Evolutionary conservation across 2,888 invertebrate species (phyloP).

Genomic region (Muschampia plurimacula): DNA sequence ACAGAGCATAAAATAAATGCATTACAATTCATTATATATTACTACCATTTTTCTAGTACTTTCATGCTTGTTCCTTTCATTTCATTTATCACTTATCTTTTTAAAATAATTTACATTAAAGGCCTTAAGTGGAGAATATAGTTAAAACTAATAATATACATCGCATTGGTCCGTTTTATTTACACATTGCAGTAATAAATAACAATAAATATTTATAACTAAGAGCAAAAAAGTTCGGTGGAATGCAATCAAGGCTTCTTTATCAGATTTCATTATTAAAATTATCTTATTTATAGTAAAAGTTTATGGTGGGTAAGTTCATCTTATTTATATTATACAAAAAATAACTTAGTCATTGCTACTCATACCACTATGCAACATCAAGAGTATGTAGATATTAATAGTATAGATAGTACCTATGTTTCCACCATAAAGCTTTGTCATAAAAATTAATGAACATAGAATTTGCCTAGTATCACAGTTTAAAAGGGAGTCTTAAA

Average conservation of each 20-base stretch:
- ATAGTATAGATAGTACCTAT: neutral
- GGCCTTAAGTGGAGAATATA: neutral
- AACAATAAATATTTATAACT: slow-evolving; percentile 60
- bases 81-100: slow-evolving; percentile 12
- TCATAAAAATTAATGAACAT: slow-evolving; percentile 20
- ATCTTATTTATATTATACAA: neutral
- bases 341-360: neutral
- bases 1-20: slow-evolving; percentile 68
- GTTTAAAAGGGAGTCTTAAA: slow-evolving; percentile 80
- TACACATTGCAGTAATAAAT: slow-evolving; percentile 76
- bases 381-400: neutral
- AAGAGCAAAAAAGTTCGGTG: slow-evolving; percentile 67
- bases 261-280: slow-evolving; percentile 1
- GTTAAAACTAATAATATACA: slow-evolving; percentile 70
- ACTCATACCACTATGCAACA: neutral
- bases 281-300: neutral
- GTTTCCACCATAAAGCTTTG: slow-evolving; percentile 14
- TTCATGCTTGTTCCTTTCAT: slow-evolving; percentile 18
- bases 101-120: slow-evolving; percentile 42
- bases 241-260: slow-evolving; percentile 50
- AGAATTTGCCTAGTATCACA: slow-evolving; percentile 69
- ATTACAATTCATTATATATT: slow-evolving; percentile 50
- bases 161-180: slow-evolving; percentile 60
- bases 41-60: slow-evolving; percentile 46
- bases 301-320: slow-evolving; percentile 9